Base-by-base conservation (phyloP, 2,797 vertebrate species). In the Labroides dimidiatus region DNA sequence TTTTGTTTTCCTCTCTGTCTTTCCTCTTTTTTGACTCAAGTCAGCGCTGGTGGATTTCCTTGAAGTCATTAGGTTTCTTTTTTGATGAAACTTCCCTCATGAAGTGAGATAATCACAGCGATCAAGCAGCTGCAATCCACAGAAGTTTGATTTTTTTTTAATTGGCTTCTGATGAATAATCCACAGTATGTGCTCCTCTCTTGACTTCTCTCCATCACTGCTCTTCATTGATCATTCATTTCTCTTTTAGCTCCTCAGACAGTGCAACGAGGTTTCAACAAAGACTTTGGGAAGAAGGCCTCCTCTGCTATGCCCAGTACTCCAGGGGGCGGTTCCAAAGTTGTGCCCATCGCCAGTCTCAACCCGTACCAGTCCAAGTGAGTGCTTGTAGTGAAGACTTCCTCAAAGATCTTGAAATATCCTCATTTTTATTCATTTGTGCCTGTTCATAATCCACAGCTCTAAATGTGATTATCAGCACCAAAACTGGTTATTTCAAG, bases 331-430 rank as follows among this genome's bases (percentile, higher is more conserved):
- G 75, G 93, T 16, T 86, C 93, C 64, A 99, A 97, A 91, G 93
- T 98, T 12, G 96, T 98, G 9, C 98, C 98, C 0, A 99, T 99
- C 15, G 94, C 96, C 84, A 96, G 97, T 91, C 93, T 99, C 81
- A 99, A 98, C 82, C 98, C 98, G 0, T 99, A 99, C 89, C 97
- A 99, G 59, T 96, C 97, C 43, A 99, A 96, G 98, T 99, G 84
- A 96, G 97, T 96, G 9, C 67, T 2, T 23, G 48, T 19, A 16
- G 30, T 9, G 8, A 33, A 7, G 30, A 33, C 30, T 33, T 33
- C 30, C 4, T 5, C 1, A 6, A 7, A 4, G 30, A 33, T 33
- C 30, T 33, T 33, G 30, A 33, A 33, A 33, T 33, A 8, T 4
- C 8, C 8, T 33, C 8, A 33, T 33, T 33, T 33, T n/a, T n/a